A percentile compares a stretch with the other conserved stretches of the same genome.
These are phyloP conservation scores for Elachura formosa DNA, from an alignment of 2,113 vertebrate species.

Conservation along the genomic window DNA sequence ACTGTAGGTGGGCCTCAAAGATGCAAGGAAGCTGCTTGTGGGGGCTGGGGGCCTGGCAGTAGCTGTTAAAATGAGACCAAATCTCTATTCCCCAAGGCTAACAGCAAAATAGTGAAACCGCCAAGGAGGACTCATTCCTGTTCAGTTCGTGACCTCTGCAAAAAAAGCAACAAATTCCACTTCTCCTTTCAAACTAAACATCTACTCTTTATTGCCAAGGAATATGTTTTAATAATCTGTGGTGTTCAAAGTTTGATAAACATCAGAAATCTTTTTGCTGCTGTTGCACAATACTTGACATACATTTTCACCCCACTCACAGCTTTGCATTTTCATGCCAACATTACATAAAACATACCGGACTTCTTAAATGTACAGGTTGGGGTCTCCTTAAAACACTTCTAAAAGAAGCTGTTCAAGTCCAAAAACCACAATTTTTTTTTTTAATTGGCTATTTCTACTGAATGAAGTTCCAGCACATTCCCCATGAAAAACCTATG, in stretches of 20 bases:
- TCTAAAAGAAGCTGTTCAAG: background rate
- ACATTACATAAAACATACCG: slow-evolving; percentile 16
- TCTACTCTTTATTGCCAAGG: slow-evolving; percentile 54
- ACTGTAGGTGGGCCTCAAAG: slow-evolving; percentile 12
- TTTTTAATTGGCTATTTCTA: background rate
- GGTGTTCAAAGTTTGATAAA: slow-evolving; percentile 45
- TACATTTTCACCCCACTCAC: background rate
- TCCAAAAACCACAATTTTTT: background rate
- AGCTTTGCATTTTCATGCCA: slow-evolving; percentile 28
- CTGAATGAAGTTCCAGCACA: background rate
- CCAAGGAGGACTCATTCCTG: slow-evolving; percentile 34
- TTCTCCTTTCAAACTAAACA: slow-evolving; percentile 64
- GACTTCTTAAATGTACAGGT: background rate
- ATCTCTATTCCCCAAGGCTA: slow-evolving; percentile 5
- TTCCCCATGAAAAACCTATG: background rate
- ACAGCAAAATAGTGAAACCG: slow-evolving; percentile 24
- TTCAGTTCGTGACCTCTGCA: background rate
- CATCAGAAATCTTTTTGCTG: slow-evolving; percentile 50
- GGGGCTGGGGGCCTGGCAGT: background rate
- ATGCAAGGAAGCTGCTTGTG: background rate
- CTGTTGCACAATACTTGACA: slow-evolving; percentile 31
- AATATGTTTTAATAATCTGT: slow-evolving; percentile 66
- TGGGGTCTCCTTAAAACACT: background rate
- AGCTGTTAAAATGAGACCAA: slow-evolving; percentile 1
- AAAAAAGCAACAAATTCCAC: slow-evolving; percentile 54